These are phyloP conservation scores for Brachionus calyciflorus DNA, from an alignment of 1,140 invertebrate genomes.

Conservation along the genomic window DNA sequence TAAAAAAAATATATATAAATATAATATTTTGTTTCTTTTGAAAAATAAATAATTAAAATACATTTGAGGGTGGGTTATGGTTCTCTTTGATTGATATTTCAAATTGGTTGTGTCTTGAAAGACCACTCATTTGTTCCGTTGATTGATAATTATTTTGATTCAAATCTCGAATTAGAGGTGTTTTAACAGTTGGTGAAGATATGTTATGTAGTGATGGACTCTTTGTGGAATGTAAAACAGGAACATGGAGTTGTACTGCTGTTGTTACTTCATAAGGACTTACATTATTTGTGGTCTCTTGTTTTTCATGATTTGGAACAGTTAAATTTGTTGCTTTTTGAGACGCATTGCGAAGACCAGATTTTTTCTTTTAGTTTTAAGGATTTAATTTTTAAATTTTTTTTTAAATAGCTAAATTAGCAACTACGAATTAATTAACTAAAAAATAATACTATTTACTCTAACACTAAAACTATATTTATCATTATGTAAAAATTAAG, in stretches of 20 bases:
- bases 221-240: not conserved
- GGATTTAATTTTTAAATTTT: too few relatives aligned
- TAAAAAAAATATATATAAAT: too few relatives aligned
- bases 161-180: conserved; percentile 16
- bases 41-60: not conserved
- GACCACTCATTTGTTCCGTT: not conserved
- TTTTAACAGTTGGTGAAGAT: not conserved
- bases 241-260: not conserved
- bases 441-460: too few relatives aligned
- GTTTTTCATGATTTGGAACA: too few relatives aligned
- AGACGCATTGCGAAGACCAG: too few relatives aligned
- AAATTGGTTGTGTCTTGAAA: not conserved
- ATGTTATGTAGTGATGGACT: not conserved
- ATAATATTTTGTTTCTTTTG: not conserved
- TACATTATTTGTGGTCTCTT: too few relatives aligned
- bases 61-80: not conserved
- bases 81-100: conserved; percentile 26
- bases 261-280: not conserved
- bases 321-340: too few relatives aligned
- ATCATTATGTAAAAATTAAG: too few relatives aligned
- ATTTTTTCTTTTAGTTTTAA: too few relatives aligned
- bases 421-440: too few relatives aligned
- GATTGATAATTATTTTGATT: not conserved
- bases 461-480: too few relatives aligned
- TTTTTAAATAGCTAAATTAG: too few relatives aligned